Evolutionary conservation across 2,113 vertebrate genomes (phyloP).

Genomic region (Pterocles burchelli): DNA sequence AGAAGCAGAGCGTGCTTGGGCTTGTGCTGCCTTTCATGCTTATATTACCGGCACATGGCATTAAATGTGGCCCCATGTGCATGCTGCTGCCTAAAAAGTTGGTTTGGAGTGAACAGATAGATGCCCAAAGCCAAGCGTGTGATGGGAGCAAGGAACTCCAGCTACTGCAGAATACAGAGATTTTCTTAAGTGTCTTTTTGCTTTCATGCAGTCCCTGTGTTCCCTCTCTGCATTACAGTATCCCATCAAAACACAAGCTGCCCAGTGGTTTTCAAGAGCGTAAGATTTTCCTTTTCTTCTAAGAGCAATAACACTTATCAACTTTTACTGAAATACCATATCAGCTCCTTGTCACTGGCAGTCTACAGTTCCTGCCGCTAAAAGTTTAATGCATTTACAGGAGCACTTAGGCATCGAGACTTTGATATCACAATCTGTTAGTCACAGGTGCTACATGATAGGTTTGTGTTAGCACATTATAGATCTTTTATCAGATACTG

Average conservation of each 20-base stretch:
- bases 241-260: slow-evolving; percentile 66
- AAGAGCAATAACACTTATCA: slow-evolving; percentile 58
- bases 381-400: slow-evolving; percentile 70
- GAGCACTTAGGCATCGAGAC: slow-evolving; percentile 68
- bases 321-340: slow-evolving; percentile 63
- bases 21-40: neutral
- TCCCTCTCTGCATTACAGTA: slow-evolving; percentile 4
- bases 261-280: slow-evolving; percentile 57
- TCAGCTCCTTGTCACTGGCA: slow-evolving; percentile 68
- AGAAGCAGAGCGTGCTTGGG: neutral
- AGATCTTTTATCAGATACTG: slow-evolving; percentile 71
- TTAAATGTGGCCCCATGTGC: neutral
- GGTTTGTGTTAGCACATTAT: slow-evolving; percentile 73
- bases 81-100: neutral
- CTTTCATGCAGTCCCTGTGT: neutral
- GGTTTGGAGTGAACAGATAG: neutral
- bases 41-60: neutral
- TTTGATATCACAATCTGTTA: slow-evolving; percentile 74
- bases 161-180: neutral
- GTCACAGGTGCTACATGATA: slow-evolving; percentile 71
- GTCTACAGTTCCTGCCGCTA: slow-evolving; percentile 60
- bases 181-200: neutral
- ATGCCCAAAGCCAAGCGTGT: neutral
- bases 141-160: neutral
- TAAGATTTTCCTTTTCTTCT: slow-evolving; percentile 51